These are phyloP conservation scores for Porites rus DNA, from an alignment of 92 coral and sea anemone species.

Conservation along the genomic window DNA sequence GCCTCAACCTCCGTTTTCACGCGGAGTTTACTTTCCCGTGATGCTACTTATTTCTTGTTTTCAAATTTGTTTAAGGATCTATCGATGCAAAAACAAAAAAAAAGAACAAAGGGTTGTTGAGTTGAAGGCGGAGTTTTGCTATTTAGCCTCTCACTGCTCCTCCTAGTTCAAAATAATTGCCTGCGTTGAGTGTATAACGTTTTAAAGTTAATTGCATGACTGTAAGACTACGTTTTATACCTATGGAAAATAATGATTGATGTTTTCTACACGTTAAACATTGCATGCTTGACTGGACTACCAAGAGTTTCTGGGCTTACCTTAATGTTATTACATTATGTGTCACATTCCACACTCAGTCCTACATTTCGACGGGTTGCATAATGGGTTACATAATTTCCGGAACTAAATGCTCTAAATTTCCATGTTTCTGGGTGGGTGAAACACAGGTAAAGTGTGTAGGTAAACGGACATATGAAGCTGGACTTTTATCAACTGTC, in stretches of 20 bases:
- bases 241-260: not conserved
- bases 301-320: too few species aligned
- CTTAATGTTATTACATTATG: too few species aligned
- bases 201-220: not conserved
- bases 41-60: not conserved
- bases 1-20: too few species aligned
- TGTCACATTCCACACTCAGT: too few species aligned
- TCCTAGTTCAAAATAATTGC: constrained; percentile 26
- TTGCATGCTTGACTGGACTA: too few species aligned
- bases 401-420: too few species aligned
- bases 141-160: constrained; percentile 23
- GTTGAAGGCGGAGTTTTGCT: constrained; percentile 24
- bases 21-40: not conserved
- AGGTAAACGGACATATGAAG: not conserved
- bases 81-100: not conserved
- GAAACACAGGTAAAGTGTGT: too few species aligned
- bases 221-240: not conserved
- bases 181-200: not conserved
- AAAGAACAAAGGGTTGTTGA: constrained; percentile 8
- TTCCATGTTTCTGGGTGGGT: too few species aligned
- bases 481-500: not conserved
- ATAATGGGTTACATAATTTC: too few species aligned
- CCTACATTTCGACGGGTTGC: too few species aligned
- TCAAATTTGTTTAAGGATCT: not conserved
- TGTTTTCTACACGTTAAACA: too few species aligned